Conservation (phyloP, 2,888 invertebrate species). For the Apomyelois bistriatella region DNA sequence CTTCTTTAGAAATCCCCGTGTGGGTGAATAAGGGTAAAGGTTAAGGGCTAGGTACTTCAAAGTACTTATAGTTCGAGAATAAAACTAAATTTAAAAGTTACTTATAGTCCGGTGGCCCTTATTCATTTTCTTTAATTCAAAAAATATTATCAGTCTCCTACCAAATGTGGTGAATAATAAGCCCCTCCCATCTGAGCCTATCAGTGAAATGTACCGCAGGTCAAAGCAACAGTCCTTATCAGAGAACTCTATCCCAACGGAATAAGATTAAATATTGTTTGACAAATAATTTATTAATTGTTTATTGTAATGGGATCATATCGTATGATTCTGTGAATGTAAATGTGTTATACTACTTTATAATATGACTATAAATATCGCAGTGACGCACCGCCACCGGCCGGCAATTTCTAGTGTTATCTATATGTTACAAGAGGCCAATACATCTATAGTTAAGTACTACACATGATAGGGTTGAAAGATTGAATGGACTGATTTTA, state of each 20-base stretch:
- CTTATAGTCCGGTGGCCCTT: too few species aligned
- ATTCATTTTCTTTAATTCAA: background rate
- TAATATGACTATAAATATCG: background rate
- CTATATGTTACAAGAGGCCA: background rate
- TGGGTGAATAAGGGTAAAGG: too few species aligned
- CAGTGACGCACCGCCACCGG: background rate
- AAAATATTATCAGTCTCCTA: background rate
- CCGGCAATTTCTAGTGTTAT: background rate
- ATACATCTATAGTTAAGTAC: background rate
- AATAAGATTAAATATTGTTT: background rate
- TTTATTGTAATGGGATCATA: too few species aligned
- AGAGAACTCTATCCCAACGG: background rate
- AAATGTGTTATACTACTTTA: background rate
- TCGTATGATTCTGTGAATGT: too few species aligned
- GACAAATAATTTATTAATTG: background rate
- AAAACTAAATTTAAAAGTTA: too few species aligned
- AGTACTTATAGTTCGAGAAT: too few species aligned
- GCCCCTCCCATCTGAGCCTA: slow-evolving; percentile 1
- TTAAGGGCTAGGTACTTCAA: too few species aligned
- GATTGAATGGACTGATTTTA: too few species aligned
- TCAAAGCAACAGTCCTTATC: background rate
- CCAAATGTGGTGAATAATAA: background rate
- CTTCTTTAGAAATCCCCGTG: too few species aligned
- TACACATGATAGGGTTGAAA: too few species aligned
- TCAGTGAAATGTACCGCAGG: background rate